phyloP scores from a whole-genome alignment of 2,797 vertebrate species.

The Acanthurus lineatus region DNA sequence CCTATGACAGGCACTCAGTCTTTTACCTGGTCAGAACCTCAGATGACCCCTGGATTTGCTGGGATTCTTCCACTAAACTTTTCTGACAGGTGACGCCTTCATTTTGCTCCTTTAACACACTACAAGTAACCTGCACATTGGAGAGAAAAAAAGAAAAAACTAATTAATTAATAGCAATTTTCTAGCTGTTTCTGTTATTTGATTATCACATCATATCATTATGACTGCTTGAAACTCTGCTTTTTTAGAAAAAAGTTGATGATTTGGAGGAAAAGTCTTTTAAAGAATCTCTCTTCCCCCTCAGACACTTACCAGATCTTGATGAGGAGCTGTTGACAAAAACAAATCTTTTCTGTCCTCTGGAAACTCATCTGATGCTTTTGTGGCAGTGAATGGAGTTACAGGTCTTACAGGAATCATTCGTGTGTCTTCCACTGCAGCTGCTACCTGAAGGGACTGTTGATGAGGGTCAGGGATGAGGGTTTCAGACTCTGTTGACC shows the following conservation, averaged over 20 bases:
- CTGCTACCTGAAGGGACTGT: constrained; percentile 19
- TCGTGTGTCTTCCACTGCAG: constrained; percentile 47
- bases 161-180: background rate
- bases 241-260: background rate
- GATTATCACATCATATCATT: background rate
- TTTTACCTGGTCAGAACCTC: constrained; percentile 52
- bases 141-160: background rate
- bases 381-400: constrained; percentile 40
- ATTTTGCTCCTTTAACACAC: constrained; percentile 77
- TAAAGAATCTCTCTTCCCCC: background rate
- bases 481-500: constrained; percentile 9
- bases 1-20: rapidly evolving
- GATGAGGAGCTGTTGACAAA: background rate
- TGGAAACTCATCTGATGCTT: constrained; percentile 6
- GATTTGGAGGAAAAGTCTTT: too few species aligned
- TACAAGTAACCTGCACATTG: constrained; percentile 71
- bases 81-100: constrained; percentile 67
- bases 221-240: background rate
- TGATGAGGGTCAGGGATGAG: background rate
- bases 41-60: background rate
- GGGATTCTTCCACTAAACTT: constrained; percentile 11
- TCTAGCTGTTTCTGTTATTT: background rate
- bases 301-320: constrained; percentile 52
- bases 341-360: constrained; percentile 2
- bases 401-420: constrained; percentile 55